Percentiles rank a stretch among this genome's conserved stretches.
Evolutionary conservation across 92 coral and sea anemone species (phyloP).

Genomic region (Siderastrea siderea): DNA sequence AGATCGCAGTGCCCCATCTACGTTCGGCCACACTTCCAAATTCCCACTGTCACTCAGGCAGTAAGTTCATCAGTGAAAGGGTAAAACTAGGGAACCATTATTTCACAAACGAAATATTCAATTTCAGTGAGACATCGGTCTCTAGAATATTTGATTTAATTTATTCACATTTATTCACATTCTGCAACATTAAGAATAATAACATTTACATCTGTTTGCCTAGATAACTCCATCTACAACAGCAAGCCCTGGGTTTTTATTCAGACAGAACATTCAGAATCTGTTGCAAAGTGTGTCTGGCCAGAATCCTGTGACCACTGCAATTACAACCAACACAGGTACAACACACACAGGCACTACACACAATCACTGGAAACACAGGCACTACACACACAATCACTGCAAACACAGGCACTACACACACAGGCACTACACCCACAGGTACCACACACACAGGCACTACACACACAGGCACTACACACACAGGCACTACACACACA

Average conservation of each 20-base stretch:
- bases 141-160: background rate
- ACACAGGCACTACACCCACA: too few relatives aligned
- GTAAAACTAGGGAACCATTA: background rate
- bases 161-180: background rate
- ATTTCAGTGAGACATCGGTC: background rate
- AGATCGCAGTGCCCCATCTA: background rate
- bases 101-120: background rate
- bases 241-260: background rate
- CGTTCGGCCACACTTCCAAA: background rate
- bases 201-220: background rate
- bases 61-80: background rate
- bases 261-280: background rate
- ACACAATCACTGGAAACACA: background rate
- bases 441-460: too few relatives aligned
- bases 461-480: too few relatives aligned
- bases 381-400: too few relatives aligned
- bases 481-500: too few relatives aligned
- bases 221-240: background rate
- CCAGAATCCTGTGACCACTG: background rate
- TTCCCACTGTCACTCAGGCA: background rate
- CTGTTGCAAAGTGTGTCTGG: background rate
- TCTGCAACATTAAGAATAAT: background rate
- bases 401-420: too few relatives aligned
- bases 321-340: background rate
- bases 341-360: background rate